Conservation (phyloP, 2,888 invertebrate genomes). For the Watsonalla binaria region DNA sequence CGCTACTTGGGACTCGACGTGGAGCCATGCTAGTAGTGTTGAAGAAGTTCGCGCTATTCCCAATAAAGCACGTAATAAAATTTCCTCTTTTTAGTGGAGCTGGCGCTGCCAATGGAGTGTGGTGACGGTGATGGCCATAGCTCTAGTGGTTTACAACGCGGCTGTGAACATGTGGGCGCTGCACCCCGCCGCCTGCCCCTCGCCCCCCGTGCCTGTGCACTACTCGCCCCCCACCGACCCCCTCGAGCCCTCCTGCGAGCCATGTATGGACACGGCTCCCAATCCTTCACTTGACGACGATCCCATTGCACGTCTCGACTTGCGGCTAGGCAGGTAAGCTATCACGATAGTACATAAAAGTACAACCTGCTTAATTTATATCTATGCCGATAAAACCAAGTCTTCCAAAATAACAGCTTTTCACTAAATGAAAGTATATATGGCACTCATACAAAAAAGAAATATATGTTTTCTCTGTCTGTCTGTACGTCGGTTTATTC, state of each 20-base stretch:
- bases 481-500: too few species aligned
- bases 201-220: slow-evolving; percentile 25
- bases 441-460: too few species aligned
- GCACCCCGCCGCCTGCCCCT: slow-evolving; percentile 49
- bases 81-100: slow-evolving; percentile 49
- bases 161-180: slow-evolving; percentile 65
- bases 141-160: slow-evolving; percentile 80
- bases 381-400: too few species aligned
- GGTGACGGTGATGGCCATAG: slow-evolving; percentile 81
- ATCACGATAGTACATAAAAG: neutral
- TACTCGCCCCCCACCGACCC: slow-evolving; percentile 25
- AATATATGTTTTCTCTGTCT: too few species aligned
- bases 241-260: slow-evolving; percentile 39
- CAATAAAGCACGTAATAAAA: neutral
- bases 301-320: slow-evolving; percentile 79
- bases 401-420: too few species aligned
- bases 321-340: slow-evolving; percentile 76
- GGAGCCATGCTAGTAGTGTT: too few species aligned
- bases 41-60: too few species aligned
- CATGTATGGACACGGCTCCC: slow-evolving; percentile 49
- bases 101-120: slow-evolving; percentile 84
- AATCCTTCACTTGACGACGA: slow-evolving; percentile 53
- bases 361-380: too few species aligned
- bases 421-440: too few species aligned
- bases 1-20: too few species aligned